Evolutionary conservation across 2,113 vertebrate species (phyloP).

Genomic region (Pseudopodoces humilis): DNA sequence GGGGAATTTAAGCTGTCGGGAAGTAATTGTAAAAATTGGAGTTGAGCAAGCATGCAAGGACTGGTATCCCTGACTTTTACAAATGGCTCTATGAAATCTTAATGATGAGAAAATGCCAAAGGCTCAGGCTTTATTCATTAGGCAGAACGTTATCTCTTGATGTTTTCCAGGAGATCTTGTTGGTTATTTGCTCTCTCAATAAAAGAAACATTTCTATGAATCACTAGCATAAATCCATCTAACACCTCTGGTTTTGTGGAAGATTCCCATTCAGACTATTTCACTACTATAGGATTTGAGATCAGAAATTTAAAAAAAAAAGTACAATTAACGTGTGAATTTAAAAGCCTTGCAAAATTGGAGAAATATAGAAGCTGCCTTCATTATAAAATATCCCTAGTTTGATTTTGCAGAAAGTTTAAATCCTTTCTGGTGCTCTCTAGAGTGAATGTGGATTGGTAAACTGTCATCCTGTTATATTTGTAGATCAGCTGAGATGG

Average conservation of each 20-base stretch:
- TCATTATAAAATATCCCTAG: background rate
- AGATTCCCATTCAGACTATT: background rate
- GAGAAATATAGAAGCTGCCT: background rate
- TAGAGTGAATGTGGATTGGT: background rate
- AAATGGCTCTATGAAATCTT: slow-evolving; percentile 35
- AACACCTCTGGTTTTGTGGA: background rate
- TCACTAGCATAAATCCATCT: background rate
- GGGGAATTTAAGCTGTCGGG: background rate
- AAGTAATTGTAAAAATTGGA: background rate
- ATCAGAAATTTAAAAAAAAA: background rate
- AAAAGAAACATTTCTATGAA: background rate
- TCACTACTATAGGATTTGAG: background rate
- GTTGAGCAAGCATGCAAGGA: background rate
- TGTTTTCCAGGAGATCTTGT: background rate
- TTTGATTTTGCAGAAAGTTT: background rate
- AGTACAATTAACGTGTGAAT: background rate
- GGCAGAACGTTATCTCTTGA: background rate
- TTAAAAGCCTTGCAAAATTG: background rate
- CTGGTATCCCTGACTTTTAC: background rate
- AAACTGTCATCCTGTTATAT: background rate
- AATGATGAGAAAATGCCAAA: slow-evolving; percentile 9
- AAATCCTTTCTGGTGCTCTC: background rate
- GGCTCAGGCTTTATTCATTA: background rate
- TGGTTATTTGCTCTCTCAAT: background rate
- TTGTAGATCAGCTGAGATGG: background rate